These are phyloP conservation scores for Trichechus manatus DNA, from an alignment of 2,113 vertebrate species.

Conservation along the genomic window DNA sequence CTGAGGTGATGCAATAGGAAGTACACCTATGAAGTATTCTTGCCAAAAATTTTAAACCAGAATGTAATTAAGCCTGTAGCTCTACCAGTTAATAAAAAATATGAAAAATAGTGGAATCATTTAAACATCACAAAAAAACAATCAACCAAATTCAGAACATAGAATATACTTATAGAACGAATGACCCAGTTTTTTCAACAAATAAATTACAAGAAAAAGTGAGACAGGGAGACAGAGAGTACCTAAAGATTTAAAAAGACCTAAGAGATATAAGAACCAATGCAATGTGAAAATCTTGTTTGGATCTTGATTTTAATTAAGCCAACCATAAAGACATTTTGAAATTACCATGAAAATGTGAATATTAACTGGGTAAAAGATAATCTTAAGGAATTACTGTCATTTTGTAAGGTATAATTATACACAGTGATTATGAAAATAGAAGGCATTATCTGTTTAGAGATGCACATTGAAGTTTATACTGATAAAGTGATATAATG, in stretches of 20 bases:
- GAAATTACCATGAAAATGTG: not conserved
- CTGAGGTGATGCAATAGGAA: not conserved
- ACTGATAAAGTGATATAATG: not conserved
- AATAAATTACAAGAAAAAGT: not conserved
- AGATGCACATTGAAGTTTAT: not conserved
- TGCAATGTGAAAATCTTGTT: slow-evolving; percentile 20
- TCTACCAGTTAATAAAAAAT: not conserved
- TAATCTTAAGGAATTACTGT: not conserved
- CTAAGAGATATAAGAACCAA: not conserved
- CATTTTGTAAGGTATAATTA: slow-evolving; percentile 6
- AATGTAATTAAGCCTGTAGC: not conserved
- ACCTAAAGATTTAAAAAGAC: not conserved
- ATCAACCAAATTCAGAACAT: not conserved
- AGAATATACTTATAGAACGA: not conserved
- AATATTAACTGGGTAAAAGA: not conserved
- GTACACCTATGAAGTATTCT: not conserved
- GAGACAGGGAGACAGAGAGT: not conserved
- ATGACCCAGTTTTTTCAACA: not conserved
- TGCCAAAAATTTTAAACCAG: not conserved
- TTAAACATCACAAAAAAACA: not conserved
- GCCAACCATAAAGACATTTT: not conserved
- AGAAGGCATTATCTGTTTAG: not conserved
- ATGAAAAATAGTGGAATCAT: not conserved
- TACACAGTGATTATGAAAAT: slow-evolving; percentile 8
- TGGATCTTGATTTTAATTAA: slow-evolving; percentile 19